Evolutionary conservation across 2,888 invertebrate genomes (phyloP).

Genomic region (Corythucha ciliata): DNA sequence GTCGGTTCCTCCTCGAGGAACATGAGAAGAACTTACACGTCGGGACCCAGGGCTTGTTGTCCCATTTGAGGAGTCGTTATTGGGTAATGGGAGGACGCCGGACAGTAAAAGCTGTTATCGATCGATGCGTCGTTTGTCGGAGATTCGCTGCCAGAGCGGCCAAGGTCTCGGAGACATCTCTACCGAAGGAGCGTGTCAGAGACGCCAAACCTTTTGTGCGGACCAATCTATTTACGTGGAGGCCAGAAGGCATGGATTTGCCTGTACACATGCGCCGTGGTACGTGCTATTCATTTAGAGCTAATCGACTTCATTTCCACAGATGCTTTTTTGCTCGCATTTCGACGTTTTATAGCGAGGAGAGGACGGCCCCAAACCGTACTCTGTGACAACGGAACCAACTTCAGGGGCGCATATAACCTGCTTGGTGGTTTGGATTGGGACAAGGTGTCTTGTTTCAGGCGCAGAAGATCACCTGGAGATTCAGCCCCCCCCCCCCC

Average conservation of each 20-base stretch:
- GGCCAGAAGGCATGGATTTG: constrained; percentile 37
- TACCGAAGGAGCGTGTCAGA: constrained; percentile 38
- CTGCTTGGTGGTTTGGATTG: constrained; percentile 47
- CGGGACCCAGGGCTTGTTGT: constrained; percentile 2
- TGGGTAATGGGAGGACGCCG: constrained; percentile 13
- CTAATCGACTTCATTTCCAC: constrained; percentile 37
- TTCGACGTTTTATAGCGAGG: constrained; percentile 39
- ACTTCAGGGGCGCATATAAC: constrained; percentile 40
- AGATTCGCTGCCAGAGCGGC: constrained; percentile 30
- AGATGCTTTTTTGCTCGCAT: constrained; percentile 36
- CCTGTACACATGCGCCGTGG: constrained; percentile 41
- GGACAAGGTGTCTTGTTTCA: constrained; percentile 37
- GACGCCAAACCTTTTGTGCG: constrained; percentile 40
- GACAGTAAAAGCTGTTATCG: constrained; percentile 17
- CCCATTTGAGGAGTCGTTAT: constrained; percentile 12
- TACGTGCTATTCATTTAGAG: constrained; percentile 41
- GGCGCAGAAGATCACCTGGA: constrained; percentile 34
- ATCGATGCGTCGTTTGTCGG: constrained; percentile 21
- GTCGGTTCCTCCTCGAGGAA: not conserved
- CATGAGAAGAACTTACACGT: not conserved
- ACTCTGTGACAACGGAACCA: constrained; percentile 41
- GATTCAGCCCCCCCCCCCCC: constrained; percentile 37
- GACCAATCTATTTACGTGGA: constrained; percentile 37
- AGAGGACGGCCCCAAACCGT: constrained; percentile 38
- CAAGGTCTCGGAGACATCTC: constrained; percentile 31